Base-by-base conservation (phyloP, 2,797 vertebrate genomes). In the Myripristis jacobus region DNA sequence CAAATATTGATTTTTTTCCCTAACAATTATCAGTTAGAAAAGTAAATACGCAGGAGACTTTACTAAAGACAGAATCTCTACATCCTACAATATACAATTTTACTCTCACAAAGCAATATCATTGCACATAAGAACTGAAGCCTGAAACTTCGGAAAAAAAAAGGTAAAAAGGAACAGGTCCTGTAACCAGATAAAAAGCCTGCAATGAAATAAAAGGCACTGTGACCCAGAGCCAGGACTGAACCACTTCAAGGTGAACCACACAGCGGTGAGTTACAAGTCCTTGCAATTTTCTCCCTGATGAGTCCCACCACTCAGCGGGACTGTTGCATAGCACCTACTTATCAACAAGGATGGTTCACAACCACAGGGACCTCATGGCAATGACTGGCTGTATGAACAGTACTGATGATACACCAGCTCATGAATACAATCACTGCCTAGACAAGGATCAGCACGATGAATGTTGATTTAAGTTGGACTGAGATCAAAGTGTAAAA, bases 81-180 rank as follows among this genome's bases (percentile, higher is more conserved):
- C 29, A 31, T 11, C 11, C 34, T 36, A 9, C n/a, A n/a, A n/a
- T 36, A 5, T 12, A 54, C 46, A 22, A 22, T 29, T 60, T 69
- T 47, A 61, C 57, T 47, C 41, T 55, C 68, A 62, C 21, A 46
- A 22, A 25, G 74, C 9, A 43, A 24, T 66, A 47, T 34, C 62
- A 21, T 34, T 9, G 24, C 52, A 48, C 57, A 66, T 57, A 67
- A 75, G 52, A 62, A 36, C 56, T 53, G 72, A 76, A 75, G 80
- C 66, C 41, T 55, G 62, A 82, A 62, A 74, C 79, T 61, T 47
- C 3, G 57, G n/a, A n/a, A n/a, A n/a, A 60, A 70, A 73, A 78
- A 80, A 75, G 65, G 21, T 25, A 48, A 61, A 41, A 80, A 38
- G 16, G 67, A 79, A 59, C 55, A 22, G 31, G 36, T 63, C 19